A percentile compares a stretch with the other conserved stretches of the same genome.
phyloP scores from a whole-genome alignment of 2,797 vertebrate species.

The Siniperca obscura region DNA sequence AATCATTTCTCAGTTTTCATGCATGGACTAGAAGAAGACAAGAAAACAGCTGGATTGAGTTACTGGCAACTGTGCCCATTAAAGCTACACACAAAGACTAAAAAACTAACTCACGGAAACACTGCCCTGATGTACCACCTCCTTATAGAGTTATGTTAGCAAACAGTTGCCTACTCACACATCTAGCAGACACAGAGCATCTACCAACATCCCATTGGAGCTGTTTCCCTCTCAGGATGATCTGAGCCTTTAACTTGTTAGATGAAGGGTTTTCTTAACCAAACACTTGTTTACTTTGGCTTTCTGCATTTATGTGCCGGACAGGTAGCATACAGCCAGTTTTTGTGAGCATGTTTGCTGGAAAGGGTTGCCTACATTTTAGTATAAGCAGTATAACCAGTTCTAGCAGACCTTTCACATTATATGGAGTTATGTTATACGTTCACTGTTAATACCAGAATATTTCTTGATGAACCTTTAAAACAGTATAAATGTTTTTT shows the following conservation, averaged over 20 bases:
- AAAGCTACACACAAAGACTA: not conserved
- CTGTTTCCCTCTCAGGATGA: not conserved
- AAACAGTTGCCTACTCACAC: not conserved
- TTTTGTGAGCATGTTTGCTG: no score
- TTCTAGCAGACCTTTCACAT: no score
- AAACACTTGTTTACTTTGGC: not conserved
- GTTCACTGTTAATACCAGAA: no score
- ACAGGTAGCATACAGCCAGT: not conserved
- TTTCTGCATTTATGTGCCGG: not conserved
- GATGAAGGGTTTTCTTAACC: not conserved
- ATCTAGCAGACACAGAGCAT: not conserved
- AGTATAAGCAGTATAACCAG: no score
- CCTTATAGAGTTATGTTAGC: not conserved
- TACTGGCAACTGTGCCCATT: not conserved
- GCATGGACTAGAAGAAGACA: not conserved
- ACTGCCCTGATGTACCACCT: not conserved
- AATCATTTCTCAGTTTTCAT: slow-evolving; percentile 22
- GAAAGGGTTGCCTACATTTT: no score
- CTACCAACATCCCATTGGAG: not conserved
- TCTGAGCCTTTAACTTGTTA: not conserved
- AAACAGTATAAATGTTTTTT: no score
- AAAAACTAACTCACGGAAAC: not conserved
- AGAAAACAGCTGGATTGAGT: slow-evolving; percentile 11
- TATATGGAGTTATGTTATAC: no score
- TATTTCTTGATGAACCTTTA: no score